Percentiles rank a stretch among this genome's conserved stretches.
Evolutionary conservation across 2,113 vertebrate genomes (phyloP).

Genomic region (Laticauda colubrina): DNA sequence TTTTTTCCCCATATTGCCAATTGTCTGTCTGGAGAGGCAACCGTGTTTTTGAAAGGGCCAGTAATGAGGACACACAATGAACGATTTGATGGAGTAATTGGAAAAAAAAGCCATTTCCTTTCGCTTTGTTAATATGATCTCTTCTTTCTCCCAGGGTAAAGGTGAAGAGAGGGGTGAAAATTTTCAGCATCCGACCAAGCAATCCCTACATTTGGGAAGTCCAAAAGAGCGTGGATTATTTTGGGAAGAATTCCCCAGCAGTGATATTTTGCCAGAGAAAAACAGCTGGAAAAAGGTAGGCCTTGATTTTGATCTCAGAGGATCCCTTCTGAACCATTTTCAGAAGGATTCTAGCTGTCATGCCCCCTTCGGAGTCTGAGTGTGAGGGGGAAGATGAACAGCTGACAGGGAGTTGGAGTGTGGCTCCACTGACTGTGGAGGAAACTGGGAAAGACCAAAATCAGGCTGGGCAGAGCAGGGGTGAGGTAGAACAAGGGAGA

Average conservation of each 20-base stretch:
- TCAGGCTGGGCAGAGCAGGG: too few species aligned
- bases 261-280: constrained; percentile 82
- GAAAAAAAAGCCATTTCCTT: background rate
- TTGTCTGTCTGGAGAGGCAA: accelerated
- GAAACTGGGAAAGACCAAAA: too few species aligned
- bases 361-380: too few species aligned
- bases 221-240: constrained; percentile 69
- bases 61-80: background rate
- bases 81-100: accelerated
- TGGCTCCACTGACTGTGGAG: too few species aligned
- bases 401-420: too few species aligned
- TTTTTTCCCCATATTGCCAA: background rate
- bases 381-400: too few species aligned
- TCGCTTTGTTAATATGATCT: background rate
- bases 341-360: background rate
- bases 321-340: background rate
- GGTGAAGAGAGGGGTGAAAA: constrained; percentile 82
- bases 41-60: background rate
- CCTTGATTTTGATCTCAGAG: background rate
- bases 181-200: constrained; percentile 79
- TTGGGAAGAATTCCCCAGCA: constrained; percentile 73
- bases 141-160: constrained; percentile 75
- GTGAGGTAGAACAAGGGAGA: too few species aligned
- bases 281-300: constrained; percentile 73
- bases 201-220: constrained; percentile 83